Conservation (phyloP, 2,113 vertebrate species). For the Pipa parva region DNA sequence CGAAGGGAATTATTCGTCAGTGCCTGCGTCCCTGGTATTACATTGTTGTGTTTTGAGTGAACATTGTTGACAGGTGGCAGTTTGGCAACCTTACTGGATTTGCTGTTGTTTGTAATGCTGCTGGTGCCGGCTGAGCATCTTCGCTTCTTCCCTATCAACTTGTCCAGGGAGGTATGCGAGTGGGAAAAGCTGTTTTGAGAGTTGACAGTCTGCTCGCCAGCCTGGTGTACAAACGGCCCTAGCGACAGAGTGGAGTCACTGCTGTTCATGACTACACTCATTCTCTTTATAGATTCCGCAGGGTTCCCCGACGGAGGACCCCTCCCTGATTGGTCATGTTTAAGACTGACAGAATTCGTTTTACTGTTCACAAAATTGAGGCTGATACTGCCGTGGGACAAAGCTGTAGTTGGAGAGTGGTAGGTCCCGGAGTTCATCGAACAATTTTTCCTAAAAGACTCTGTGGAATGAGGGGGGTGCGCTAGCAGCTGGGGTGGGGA, state of each 20-base stretch:
- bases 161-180: conserved; percentile 73
- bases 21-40: conserved; percentile 80
- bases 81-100: conserved; percentile 86
- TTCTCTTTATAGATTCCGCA: conserved; percentile 91
- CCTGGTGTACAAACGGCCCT: conserved; percentile 90
- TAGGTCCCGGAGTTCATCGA: conserved; percentile 80
- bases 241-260: conserved; percentile 92
- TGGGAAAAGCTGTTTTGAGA: conserved; percentile 71
- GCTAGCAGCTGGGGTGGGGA: conserved; percentile 67
- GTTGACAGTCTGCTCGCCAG: conserved; percentile 71
- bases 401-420: conserved; percentile 68
- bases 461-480: conserved; percentile 74
- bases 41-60: conserved; percentile 84
- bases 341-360: conserved; percentile 77
- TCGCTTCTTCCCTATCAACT: conserved; percentile 86
- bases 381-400: conserved; percentile 71
- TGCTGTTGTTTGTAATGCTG: conserved; percentile 67
- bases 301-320: conserved; percentile 80
- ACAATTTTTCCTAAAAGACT: conserved; percentile 92
- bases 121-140: conserved; percentile 80
- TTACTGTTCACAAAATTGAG: conserved; percentile 81
- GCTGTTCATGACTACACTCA: conserved; percentile 98
- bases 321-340: conserved; percentile 80
- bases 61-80: conserved; percentile 87
- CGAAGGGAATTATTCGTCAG: conserved; percentile 87